Base-by-base conservation (phyloP, 2,113 vertebrate genomes). In the Callipepla squamata region DNA sequence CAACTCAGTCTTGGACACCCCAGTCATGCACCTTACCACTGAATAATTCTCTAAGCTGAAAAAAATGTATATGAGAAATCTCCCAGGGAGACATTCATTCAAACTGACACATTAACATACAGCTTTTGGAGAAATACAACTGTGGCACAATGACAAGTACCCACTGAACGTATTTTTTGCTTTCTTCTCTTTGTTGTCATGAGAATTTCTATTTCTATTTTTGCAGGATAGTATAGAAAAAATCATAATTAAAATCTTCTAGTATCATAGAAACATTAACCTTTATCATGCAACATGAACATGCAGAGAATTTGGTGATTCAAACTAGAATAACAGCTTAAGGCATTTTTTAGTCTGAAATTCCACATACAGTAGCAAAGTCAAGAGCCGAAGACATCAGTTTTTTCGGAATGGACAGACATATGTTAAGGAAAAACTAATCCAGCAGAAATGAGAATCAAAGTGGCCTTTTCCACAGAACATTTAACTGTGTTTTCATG, bases 141-240 rank as follows among this genome's bases (percentile, higher is more conserved):
- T 30, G 0, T 0, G 6, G 45, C 61, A 15, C 44, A 65, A 44
- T 1, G 0, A 38, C 58, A 87, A 85, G 59, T 30, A 87, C 6
- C 15, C 67, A 79, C 3, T 1, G 12, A 67, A 92, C 47, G 0
- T 14, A 75, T 34, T 36, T 94, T 13, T 17, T 72, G 22, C 8
- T 38, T 16, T 28, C 8, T 51, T 53, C 44, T 68, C 14, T 2
- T 80, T 62, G 48, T 18, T 47, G 58, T 58, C 19, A 53, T 23
- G 50, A 70, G 47, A 70, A 40, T 23, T 42, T 55, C 21, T 42
- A 7, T 53, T 72, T 47, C 19, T 38, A 5, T 5, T 7, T 85
- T 79, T 78, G 7, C 34, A 89, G 75, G 5, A n/a, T 19, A 20
- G 21, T 76, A 12, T 55, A 85, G 32, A 84, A 38, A 81, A 70